phyloP scores from a whole-genome alignment of 2,113 vertebrate genomes.

The Conger conger region DNA sequence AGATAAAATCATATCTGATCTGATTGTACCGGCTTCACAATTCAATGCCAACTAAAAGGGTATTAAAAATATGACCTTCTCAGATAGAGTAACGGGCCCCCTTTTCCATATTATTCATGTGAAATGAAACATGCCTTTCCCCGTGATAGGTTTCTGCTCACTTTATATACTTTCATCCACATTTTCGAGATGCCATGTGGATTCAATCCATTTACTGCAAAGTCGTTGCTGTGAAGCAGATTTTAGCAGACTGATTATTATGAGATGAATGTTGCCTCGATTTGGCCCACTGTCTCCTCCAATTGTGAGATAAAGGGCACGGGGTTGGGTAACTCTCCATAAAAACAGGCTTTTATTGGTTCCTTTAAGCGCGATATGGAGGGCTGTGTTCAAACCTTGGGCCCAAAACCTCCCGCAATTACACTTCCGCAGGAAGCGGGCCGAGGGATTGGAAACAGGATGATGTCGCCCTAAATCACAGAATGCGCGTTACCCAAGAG shows the following conservation, averaged over 20 bases:
- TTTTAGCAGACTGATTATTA: constrained; percentile 65
- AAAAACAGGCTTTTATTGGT: constrained; percentile 82
- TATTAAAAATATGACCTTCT: background rate
- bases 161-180: background rate
- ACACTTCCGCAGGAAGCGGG: constrained; percentile 84
- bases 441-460: constrained; percentile 83
- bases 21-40: background rate
- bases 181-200: background rate
- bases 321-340: constrained; percentile 72
- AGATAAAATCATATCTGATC: background rate
- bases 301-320: constrained; percentile 75
- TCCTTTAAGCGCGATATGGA: constrained; percentile 73
- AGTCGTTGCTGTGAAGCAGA: constrained; percentile 41
- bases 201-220: background rate
- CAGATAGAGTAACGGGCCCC: background rate
- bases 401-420: constrained; percentile 69
- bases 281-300: constrained; percentile 85
- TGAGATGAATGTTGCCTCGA: constrained; percentile 78
- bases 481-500: constrained; percentile 45
- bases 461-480: constrained; percentile 81
- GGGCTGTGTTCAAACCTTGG: constrained; percentile 45
- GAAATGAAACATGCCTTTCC: background rate
- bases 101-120: background rate
- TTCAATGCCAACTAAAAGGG: background rate
- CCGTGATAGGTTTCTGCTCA: background rate